Evolutionary conservation across 2,113 vertebrate species (phyloP), one percentile per base, ranked within the genome.

Genomic region (Emydocephalus ijimae): DNA sequence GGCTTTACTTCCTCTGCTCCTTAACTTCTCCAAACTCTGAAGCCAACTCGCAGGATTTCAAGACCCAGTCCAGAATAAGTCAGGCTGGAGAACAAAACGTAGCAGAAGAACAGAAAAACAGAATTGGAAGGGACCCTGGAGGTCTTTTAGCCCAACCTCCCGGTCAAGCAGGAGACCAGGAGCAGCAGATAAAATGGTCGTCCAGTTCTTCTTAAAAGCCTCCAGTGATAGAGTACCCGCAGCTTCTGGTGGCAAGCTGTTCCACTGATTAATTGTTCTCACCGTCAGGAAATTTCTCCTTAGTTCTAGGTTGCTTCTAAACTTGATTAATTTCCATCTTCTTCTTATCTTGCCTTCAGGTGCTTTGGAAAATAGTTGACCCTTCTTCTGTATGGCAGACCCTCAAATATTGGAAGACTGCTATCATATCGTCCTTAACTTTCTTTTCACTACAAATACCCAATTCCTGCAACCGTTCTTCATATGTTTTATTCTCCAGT

Each of bases 171-270:
- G 61, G 29, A n/a, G 5, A n/a, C 61, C 29, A 45, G 45, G 45
- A 45, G 5, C 45, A 45, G 45, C 29, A 69, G 61, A n/a, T 29
- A n/a, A 26, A 12, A 50, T n/a, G 29, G 11, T 1, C 14, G 29
- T 69, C 59, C 26, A n/a, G 12, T 14, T 64, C 61, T 64, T 29
- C 29, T 64, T 64, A 1, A 64, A n/a, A 64, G 0, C 26, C 4
- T 64, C 26, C 26, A n/a, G 61, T 0, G 26, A 5, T 64, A 26
- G 4, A 64, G 3, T 11, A n/a, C 4, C 11, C 4, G 14, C 12
- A 5, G 26, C 23, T 59, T 59, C 24, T 26, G 24, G 23, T 0
- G 7, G 57, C 0, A 59, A 59, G 3, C 3, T 0, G 1, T 69
- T 5, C 61, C 1, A 69, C 0, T n/a, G 61, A 0, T 39, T 39